Base-by-base conservation (phyloP, 2,797 vertebrate species). In the Channa striata region DNA sequence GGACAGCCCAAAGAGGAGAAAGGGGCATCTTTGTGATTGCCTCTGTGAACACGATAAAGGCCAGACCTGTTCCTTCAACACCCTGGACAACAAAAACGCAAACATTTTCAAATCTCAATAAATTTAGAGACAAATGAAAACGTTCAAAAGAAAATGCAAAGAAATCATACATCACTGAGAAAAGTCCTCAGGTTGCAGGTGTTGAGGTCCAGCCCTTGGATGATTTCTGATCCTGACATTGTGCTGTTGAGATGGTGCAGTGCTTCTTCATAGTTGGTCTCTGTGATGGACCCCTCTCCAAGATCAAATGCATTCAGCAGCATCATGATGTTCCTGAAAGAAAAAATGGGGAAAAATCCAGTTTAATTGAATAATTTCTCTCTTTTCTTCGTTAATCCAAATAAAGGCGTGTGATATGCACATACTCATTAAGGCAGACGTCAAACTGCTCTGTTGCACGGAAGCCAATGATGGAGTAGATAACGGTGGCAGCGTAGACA, bases 11-110 rank as follows among this genome's bases (percentile, higher is more conserved):
- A 11, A 98, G 43, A 2, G 96, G 97, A 2, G 97, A 94, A 65
- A 96, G 0, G 0, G 97, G 97, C 97, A 99, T 98, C 90, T 94
- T 97, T 79, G 95, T 97, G 88, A 99, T 98, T 73, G 97, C 97
- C 81, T 99, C 97, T 0, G 97, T 99, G 93, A 99, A 99, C 68
- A 97, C 95, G 43, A 99, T 99, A 87, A 99, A 99, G 62, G 97
- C 97, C 70, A 99, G 81, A 14, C 97, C 97, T 0, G 96, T 98
- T 84, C 97, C 97, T 88, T 98, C 96, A n/a, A 96, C 96, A 10
- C 97, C 97, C 97, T 99, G 82, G 16, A 36, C 17, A 43, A 8
- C 42, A 43, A n/a, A 17, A 17, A 8, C 42, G 2, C 5, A n/a
- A 17, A n/a, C 5, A n/a, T 3, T 17, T 43, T 5, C 7, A 43